These are phyloP conservation scores for Hippoglossus stenolepis DNA, from an alignment of 2,113 vertebrate species.

Conservation along the genomic window DNA sequence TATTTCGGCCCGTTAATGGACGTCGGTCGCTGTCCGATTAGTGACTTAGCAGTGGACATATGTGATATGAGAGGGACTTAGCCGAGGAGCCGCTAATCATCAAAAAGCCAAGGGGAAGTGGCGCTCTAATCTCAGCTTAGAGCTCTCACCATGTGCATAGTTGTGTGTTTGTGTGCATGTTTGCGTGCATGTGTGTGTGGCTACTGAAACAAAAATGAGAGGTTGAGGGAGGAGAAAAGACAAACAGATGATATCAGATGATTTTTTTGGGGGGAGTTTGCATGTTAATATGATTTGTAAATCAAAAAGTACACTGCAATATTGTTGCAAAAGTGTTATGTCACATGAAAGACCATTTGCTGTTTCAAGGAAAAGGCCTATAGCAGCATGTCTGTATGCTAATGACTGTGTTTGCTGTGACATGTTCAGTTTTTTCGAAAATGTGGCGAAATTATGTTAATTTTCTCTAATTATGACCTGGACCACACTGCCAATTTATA, in stretches of 20 bases:
- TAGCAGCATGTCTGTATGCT: not conserved
- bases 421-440: slow-evolving; percentile 47
- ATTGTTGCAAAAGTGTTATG: slow-evolving; percentile 13
- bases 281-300: slow-evolving; percentile 27
- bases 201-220: not conserved
- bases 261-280: slow-evolving; percentile 7
- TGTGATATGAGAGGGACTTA: slow-evolving; percentile 83
- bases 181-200: not conserved
- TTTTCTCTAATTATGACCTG: slow-evolving; percentile 78
- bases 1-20: slow-evolving; percentile 76
- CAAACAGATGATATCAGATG: slow-evolving; percentile 25
- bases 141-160: slow-evolving; percentile 49
- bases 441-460: slow-evolving; percentile 76
- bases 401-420: not conserved
- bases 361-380: not conserved
- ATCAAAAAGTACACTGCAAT: not conserved
- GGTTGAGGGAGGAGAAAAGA: slow-evolving; percentile 12
- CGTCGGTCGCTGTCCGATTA: slow-evolving; percentile 74
- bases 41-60: slow-evolving; percentile 80
- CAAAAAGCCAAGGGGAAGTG: slow-evolving; percentile 80
- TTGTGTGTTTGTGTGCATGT: slow-evolving; percentile 31
- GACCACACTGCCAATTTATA: slow-evolving; percentile 71
- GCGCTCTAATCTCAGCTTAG: slow-evolving; percentile 81
- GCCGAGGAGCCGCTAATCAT: slow-evolving; percentile 79
- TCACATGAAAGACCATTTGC: not conserved